Base-by-base conservation (phyloP, 1,140 invertebrate genomes). In the Ridgeia piscesae region DNA sequence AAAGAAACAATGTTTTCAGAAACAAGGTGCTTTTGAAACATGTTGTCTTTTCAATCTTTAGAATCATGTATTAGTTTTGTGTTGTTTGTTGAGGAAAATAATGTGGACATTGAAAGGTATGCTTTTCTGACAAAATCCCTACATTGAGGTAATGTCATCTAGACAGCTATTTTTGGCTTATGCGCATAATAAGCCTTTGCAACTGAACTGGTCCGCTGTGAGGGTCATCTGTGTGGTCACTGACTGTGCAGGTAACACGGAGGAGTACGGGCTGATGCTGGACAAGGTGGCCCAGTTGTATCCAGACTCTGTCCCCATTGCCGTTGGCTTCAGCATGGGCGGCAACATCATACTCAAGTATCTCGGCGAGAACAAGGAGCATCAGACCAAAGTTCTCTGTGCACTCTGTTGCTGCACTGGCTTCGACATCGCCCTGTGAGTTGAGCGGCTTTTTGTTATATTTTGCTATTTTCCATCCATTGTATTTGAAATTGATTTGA, bases 321-420 rank as follows among this genome's bases (percentile, higher is more conserved):
- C 97, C 92, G 97, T 99, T 35, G 98, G 98, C 48, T 99, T 99
- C 95, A 98, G 98, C 96, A 97, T 99, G 95, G 95, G 95, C 34
- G 98, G 97, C 8, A 99, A 98, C 96, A 96, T 98, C 89, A 97
- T 99, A 6, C 97, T 98, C 0, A 99, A 99, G 96, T 99, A 98
- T 95, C 96, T 98, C 94, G 98, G 98, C 14, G 98, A 99, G 96
- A 96, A 96, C 50, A 27, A 33, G 0, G 90, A 91, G 6, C 93
- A 95, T 89, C 94, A 96, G 93, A 96, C 96, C 6, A 97, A 97
- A 94, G 97, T 99, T 48, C 97, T 99, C 93, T 98, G 98, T 91
- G 98, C 97, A 8, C 97, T 99, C 94, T 98, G 98, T 17, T 97
- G 99, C 94, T 98, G 98, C 95, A 98, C 99, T 96, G 98, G 98